Evolutionary conservation across 2,797 vertebrate genomes (phyloP).

Genomic region (Sebastes trivittatus): DNA sequence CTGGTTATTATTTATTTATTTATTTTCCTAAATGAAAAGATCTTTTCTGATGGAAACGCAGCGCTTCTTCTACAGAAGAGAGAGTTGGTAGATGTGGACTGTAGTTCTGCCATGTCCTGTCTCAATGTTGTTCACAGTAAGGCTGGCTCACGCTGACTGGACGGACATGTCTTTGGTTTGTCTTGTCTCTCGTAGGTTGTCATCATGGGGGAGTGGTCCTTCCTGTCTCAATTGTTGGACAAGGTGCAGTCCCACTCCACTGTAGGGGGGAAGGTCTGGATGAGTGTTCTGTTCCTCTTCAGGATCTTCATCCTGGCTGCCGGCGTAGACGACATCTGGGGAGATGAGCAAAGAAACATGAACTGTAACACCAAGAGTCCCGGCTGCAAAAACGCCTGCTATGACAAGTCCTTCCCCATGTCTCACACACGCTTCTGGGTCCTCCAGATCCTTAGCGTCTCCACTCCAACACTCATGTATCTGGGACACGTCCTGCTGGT

Average conservation of each 20-base stretch:
- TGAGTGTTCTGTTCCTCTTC: slow-evolving; percentile 93
- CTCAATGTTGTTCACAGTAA: not conserved
- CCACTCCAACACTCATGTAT: slow-evolving; percentile 88
- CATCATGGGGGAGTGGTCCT: slow-evolving; percentile 92
- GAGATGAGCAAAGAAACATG: slow-evolving; percentile 90
- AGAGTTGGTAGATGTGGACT: not conserved
- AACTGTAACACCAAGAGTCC: slow-evolving; percentile 88
- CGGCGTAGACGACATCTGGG: slow-evolving; percentile 90
- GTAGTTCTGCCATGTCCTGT: not conserved
- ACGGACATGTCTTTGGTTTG: not conserved
- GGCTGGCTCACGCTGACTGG: not conserved
- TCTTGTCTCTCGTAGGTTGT: slow-evolving; percentile 1
- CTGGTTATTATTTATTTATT: not conserved
- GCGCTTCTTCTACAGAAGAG: not conserved
- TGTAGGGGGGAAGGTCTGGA: slow-evolving; percentile 91
- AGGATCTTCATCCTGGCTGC: slow-evolving; percentile 92
- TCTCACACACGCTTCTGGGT: slow-evolving; percentile 95
- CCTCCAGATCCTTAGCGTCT: slow-evolving; percentile 93
- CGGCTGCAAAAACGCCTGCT: slow-evolving; percentile 90
- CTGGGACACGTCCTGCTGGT: slow-evolving; percentile 85
- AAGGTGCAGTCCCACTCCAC: slow-evolving; percentile 94
- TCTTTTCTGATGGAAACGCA: not conserved
- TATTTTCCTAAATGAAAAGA: not conserved
- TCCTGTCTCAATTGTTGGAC: slow-evolving; percentile 90
- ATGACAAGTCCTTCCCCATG: slow-evolving; percentile 88